These are phyloP conservation scores for Augochlorella aurata DNA, from an alignment of 2,888 invertebrate species.

Conservation along the genomic window DNA sequence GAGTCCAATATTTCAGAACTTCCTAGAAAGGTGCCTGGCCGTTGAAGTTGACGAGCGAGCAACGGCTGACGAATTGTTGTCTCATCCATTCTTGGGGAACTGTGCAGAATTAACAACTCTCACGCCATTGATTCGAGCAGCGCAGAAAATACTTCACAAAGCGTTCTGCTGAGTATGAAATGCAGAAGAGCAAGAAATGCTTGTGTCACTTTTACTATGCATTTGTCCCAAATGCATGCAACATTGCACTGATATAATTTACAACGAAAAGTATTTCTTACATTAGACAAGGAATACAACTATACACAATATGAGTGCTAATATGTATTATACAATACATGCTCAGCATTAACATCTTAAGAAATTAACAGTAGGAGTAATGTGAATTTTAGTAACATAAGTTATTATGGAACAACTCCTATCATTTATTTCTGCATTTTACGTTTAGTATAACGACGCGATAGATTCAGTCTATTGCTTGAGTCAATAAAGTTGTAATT, in stretches of 20 bases:
- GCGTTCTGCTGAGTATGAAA: slow-evolving; percentile 59
- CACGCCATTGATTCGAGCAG: slow-evolving; percentile 94
- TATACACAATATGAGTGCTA: slow-evolving; percentile 10
- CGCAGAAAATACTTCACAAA: slow-evolving; percentile 91
- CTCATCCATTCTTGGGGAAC: slow-evolving; percentile 90
- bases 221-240: neutral
- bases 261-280: slow-evolving; percentile 9
- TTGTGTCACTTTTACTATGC: neutral
- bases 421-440: slow-evolving; percentile 9
- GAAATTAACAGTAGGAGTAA: slow-evolving; percentile 24
- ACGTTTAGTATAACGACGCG: neutral
- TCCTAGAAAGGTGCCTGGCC: slow-evolving; percentile 94
- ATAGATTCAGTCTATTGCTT: slow-evolving; percentile 12
- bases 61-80: slow-evolving; percentile 89
- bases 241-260: neutral
- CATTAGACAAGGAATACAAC: neutral
- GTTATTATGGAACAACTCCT: slow-evolving; percentile 14
- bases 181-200: neutral
- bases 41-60: slow-evolving; percentile 91
- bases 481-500: slow-evolving; percentile 13
- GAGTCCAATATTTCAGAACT: slow-evolving; percentile 90
- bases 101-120: slow-evolving; percentile 91
- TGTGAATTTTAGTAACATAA: neutral
- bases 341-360: slow-evolving; percentile 18
- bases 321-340: slow-evolving; percentile 18